Evolutionary conservation across 2,797 vertebrate species (phyloP), one percentile per base, ranked within the genome.

Genomic region (Crocodylus rhombifer): DNA sequence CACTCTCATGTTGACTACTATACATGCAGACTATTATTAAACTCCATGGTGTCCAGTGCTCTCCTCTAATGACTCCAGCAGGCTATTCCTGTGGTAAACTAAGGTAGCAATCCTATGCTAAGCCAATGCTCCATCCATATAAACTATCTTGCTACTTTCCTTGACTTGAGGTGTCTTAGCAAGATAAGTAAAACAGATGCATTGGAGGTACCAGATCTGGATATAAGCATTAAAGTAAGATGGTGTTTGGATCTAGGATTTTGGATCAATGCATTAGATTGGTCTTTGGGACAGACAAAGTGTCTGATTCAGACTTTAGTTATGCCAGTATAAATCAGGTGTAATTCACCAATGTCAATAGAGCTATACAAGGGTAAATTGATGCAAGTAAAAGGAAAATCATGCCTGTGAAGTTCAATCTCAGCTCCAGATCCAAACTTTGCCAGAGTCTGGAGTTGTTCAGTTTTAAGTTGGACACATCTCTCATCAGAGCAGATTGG

Each of bases 391-490:
- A 75, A 51, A 94, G 33, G 18, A 57, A 88, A 91, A 89, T 62
- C 21, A 60, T 21, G 77, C 92, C 56, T 2, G 3, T 62, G 58
- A 84, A n/a, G 21, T 56, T 73, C 36, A 73, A 25, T 36, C 42
- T 14, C 36, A 51, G 36, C 25, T 51, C 61, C 69, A 84, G 64
- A 80, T 78, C 6, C 30, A 89, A 86, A 73, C 42, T 63, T 74
- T 62, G 60, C 67, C 76, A 57, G 6, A 0, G 5, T 77, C 62
- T 92, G 92, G 82, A 64, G 88, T 95, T 93, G 82, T 93, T 89
- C 82, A 69, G 67, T n/a, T 82, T n/a, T 92, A 88, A 82, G 82
- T 95, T 80, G 77, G 78, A 21, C 76, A 67, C 80, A 63, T 84
- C 84, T 91, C 2, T 3, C 74, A 57, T 63, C 21, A n/a, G 58